Evolutionary conservation across 2,113 vertebrate genomes (phyloP).

Genomic region (Synchiropus splendidus): DNA sequence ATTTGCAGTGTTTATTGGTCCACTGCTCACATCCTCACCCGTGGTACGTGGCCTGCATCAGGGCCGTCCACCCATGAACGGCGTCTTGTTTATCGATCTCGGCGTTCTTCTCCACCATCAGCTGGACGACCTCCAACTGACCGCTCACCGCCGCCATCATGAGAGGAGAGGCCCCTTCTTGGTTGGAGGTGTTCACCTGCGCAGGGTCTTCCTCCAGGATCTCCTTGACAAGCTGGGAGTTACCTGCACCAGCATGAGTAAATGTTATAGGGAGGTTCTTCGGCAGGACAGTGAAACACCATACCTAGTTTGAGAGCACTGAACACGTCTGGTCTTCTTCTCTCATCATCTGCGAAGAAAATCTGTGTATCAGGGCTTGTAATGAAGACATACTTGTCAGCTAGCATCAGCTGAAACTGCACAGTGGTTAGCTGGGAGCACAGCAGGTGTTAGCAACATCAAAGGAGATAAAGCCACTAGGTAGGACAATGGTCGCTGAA

Average conservation of each 20-base stretch:
- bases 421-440: too few species aligned
- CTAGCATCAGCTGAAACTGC: too few species aligned
- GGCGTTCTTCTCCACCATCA: slow-evolving; percentile 83
- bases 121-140: slow-evolving; percentile 83
- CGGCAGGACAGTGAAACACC: slow-evolving; percentile 9
- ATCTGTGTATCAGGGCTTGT: background rate
- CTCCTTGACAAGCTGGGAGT: slow-evolving; percentile 86
- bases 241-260: slow-evolving; percentile 62
- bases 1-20: background rate
- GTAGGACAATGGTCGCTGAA: too few species aligned
- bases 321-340: slow-evolving; percentile 86
- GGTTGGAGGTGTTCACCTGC: slow-evolving; percentile 86
- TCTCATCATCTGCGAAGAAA: slow-evolving; percentile 79
- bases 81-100: slow-evolving; percentile 87
- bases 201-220: slow-evolving; percentile 83
- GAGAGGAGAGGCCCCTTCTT: slow-evolving; percentile 85
- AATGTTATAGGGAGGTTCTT: background rate
- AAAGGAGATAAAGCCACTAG: too few species aligned
- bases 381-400: too few species aligned
- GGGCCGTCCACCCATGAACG: slow-evolving; percentile 90
- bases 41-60: slow-evolving; percentile 97
- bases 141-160: slow-evolving; percentile 94
- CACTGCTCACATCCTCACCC: slow-evolving; percentile 66
- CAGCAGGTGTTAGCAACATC: too few species aligned
- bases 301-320: slow-evolving; percentile 88